These are phyloP conservation scores for Scotopteryx bipunctaria DNA, from an alignment of 2,888 invertebrate species.

Conservation along the genomic window DNA sequence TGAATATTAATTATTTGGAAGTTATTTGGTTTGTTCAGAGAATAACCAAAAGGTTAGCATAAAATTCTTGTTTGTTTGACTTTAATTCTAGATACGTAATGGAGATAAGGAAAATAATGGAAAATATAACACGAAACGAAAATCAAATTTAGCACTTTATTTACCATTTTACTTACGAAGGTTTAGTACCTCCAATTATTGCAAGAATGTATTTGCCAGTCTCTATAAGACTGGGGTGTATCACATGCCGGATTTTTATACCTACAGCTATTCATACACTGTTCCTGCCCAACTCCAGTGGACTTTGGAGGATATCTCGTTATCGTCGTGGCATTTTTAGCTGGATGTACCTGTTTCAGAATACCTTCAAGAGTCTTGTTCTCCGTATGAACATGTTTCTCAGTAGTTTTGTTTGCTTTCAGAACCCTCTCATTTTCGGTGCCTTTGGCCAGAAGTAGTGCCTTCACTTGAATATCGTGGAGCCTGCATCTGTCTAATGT, in stretches of 20 bases:
- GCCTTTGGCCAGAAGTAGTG: slow-evolving; percentile 25
- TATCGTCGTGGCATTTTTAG: slow-evolving; percentile 44
- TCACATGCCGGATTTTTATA: neutral
- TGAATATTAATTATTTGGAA: too few relatives aligned
- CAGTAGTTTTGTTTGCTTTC: slow-evolving; percentile 16
- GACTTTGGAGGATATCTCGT: slow-evolving; percentile 50
- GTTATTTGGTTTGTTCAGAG: too few relatives aligned
- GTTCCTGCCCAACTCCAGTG: slow-evolving; percentile 35
- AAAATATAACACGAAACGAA: too few relatives aligned
- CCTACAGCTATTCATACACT: slow-evolving; percentile 1
- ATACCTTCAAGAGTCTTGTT: slow-evolving; percentile 1
- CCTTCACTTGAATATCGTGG: slow-evolving; percentile 38
- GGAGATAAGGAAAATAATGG: too few relatives aligned
- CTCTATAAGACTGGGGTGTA: neutral
- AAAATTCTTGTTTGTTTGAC: too few relatives aligned
- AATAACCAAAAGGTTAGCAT: too few relatives aligned
- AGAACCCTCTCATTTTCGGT: neutral
- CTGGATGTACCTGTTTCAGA: slow-evolving; percentile 3
- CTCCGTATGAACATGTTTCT: neutral
- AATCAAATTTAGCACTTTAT: too few relatives aligned
- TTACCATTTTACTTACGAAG: too few relatives aligned
- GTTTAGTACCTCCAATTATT: slow-evolving; percentile 10
- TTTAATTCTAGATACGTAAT: too few relatives aligned
- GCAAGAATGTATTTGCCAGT: neutral
- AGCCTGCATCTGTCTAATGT: slow-evolving; percentile 29